Evolutionary conservation across 2,797 vertebrate genomes (phyloP).

Genomic region (Amblyopsis hoosieri): DNA sequence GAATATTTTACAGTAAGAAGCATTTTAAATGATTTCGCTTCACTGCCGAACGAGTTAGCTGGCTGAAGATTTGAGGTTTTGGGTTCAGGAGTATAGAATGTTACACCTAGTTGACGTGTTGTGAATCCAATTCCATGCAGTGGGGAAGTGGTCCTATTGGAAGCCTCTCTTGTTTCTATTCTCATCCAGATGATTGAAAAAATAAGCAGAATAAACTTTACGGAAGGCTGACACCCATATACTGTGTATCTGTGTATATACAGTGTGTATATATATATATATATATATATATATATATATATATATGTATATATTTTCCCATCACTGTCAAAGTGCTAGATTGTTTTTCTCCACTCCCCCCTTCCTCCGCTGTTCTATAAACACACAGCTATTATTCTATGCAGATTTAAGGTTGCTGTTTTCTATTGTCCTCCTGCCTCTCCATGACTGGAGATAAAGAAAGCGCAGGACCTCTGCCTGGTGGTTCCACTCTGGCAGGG

Average conservation of each 20-base stretch:
- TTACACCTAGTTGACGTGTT: slow-evolving; percentile 51
- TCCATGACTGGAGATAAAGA: slow-evolving; percentile 25
- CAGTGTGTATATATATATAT: too few relatives aligned
- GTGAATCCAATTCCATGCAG: slow-evolving; percentile 58
- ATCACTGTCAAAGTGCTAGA: slow-evolving; percentile 48
- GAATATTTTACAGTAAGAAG: slow-evolving; percentile 52
- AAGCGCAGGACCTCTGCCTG: slow-evolving; percentile 49
- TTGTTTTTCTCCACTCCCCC: slow-evolving; percentile 17
- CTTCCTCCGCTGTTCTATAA: slow-evolving; percentile 9
- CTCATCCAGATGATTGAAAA: slow-evolving; percentile 41
- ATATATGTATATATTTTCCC: slow-evolving; percentile 21
- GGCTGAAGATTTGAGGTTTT: slow-evolving; percentile 50
- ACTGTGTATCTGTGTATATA: neutral
- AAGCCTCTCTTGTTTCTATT: slow-evolving; percentile 30
- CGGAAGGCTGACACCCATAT: slow-evolving; percentile 39
- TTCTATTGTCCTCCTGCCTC: slow-evolving; percentile 28
- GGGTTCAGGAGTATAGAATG: slow-evolving; percentile 21
- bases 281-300: too few relatives aligned
- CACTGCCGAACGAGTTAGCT: slow-evolving; percentile 40
- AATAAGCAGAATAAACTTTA: slow-evolving; percentile 21
- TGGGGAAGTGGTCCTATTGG: slow-evolving; percentile 38
- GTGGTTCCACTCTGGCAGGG: slow-evolving; percentile 52
- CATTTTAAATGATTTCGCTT: slow-evolving; percentile 54
- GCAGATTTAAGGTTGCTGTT: slow-evolving; percentile 21
- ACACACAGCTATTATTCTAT: slow-evolving; percentile 26